These are phyloP conservation scores for Parauchenoglanis punctatus DNA, from an alignment of 2,797 vertebrate species.

Conservation along the genomic window DNA sequence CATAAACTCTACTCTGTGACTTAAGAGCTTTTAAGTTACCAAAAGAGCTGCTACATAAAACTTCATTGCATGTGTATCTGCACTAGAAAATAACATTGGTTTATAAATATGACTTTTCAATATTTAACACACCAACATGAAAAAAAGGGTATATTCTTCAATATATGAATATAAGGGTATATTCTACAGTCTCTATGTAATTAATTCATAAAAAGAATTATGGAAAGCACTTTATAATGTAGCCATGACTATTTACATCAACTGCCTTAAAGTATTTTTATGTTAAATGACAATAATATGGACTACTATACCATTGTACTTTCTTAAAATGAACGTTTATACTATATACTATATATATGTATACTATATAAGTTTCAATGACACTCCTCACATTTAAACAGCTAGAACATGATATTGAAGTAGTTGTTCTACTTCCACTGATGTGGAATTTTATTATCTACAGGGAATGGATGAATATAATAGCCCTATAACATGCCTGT, in stretches of 20 bases:
- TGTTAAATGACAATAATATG: background rate
- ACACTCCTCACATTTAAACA: background rate
- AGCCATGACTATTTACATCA: background rate
- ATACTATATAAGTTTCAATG: background rate
- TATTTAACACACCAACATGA: background rate
- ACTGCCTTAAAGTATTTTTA: background rate
- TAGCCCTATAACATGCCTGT: background rate
- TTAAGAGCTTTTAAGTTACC: background rate
- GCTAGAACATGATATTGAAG: background rate
- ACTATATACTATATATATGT: too few relatives aligned
- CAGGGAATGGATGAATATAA: background rate
- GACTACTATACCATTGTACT: background rate
- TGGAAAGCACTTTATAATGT: background rate
- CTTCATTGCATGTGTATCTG: too few relatives aligned
- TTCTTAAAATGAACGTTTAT: background rate
- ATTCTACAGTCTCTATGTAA: background rate
- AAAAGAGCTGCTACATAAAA: background rate
- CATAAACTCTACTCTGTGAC: background rate
- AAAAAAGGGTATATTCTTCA: background rate
- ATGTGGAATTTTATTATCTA: background rate
- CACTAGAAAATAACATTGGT: too few relatives aligned
- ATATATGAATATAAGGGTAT: background rate
- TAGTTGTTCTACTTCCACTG: background rate
- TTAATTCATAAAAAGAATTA: background rate
- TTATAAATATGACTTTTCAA: background rate